Evolutionary conservation across 2,113 vertebrate species (phyloP).

Genomic region (Hemiprocne comata): DNA sequence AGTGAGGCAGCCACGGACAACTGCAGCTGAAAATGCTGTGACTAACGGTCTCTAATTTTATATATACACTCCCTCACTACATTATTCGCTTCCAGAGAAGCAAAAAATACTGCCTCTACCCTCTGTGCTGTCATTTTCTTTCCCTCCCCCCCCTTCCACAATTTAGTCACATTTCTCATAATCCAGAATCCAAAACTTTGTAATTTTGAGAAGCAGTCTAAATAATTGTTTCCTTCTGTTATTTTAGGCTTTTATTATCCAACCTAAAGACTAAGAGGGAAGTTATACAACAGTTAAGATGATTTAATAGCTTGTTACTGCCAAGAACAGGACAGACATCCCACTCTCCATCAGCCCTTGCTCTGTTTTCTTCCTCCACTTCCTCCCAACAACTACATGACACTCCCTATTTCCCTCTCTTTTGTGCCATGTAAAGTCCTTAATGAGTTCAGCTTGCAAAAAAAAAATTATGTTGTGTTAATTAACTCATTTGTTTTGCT

Average conservation of each 20-base stretch:
- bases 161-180: background rate
- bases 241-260: constrained; percentile 39
- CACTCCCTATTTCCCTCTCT: background rate
- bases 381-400: background rate
- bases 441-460: background rate
- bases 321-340: constrained; percentile 58
- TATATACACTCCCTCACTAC: fast-evolving
- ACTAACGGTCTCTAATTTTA: background rate
- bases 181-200: background rate
- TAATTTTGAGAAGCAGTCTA: background rate
- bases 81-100: background rate
- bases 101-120: background rate
- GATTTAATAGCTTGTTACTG: constrained; percentile 58
- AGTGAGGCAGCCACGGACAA: background rate
- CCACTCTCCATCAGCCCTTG: constrained; percentile 43
- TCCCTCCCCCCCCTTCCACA: too few relatives aligned
- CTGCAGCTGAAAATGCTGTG: background rate
- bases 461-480: background rate
- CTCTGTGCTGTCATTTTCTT: background rate
- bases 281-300: constrained; percentile 62
- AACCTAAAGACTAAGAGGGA: constrained; percentile 38
- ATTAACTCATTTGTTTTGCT: constrained; percentile 26
- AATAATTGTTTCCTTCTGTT: constrained; percentile 49
- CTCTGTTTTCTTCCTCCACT: constrained; percentile 27
- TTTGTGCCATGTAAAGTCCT: background rate